Percentiles rank a stretch among this genome's conserved stretches.
Evolutionary conservation across 2,888 invertebrate species (phyloP).

Genomic region (Hydrotaea diabolus): DNA sequence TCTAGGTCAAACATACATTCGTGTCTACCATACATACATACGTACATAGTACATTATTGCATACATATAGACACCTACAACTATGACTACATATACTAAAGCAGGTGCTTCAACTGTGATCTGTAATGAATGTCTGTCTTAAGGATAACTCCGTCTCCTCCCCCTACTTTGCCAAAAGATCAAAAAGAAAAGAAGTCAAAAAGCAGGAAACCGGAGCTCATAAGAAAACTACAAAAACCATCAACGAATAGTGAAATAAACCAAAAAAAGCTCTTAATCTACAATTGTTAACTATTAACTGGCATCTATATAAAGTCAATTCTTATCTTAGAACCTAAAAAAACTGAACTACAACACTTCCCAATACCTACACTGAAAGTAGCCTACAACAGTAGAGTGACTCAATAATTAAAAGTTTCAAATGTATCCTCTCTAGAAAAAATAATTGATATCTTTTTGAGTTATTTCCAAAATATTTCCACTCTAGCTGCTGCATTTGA

Average conservation of each 20-base stretch:
- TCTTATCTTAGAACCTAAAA: conserved; percentile 25
- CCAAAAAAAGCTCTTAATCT: conserved; percentile 23
- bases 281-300: conserved; percentile 21
- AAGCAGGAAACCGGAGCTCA: background rate
- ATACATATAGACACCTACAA: conserved; percentile 14
- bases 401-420: too few species aligned
- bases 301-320: conserved; percentile 54
- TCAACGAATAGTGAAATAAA: conserved; percentile 69
- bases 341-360: conserved; percentile 3
- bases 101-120: conserved; percentile 54
- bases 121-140: conserved; percentile 49
- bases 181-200: conserved; percentile 19
- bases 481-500: too few species aligned
- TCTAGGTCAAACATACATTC: background rate
- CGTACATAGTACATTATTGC: too few species aligned
- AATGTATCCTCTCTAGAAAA: too few species aligned
- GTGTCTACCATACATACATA: conserved; percentile 17
- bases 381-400: conserved; percentile 67
- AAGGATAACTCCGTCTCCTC: conserved; percentile 20
- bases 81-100: conserved; percentile 19
- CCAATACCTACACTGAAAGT: conserved; percentile 73
- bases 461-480: too few species aligned
- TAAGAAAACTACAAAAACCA: conserved; percentile 49
- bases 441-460: too few species aligned
- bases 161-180: conserved; percentile 8